phyloP scores from a whole-genome alignment of 2,113 vertebrate species.

The Cyprinodon variegatus region DNA sequence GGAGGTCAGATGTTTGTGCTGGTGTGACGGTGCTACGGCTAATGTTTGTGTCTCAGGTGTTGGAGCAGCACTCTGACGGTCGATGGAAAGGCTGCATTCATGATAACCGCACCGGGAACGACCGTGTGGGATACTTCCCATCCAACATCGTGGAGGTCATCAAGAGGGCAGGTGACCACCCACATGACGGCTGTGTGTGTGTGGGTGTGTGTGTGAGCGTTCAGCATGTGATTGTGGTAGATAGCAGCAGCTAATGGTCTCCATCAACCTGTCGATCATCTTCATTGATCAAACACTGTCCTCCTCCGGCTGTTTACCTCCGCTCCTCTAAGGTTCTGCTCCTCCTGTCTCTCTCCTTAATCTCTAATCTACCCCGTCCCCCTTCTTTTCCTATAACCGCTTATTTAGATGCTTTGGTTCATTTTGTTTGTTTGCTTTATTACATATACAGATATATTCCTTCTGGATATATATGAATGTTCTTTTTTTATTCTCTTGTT shows the following conservation, averaged over 20 bases:
- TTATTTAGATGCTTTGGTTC: constrained; percentile 46
- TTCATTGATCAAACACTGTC: constrained; percentile 27
- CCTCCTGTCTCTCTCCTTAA: constrained; percentile 31
- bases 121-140: constrained; percentile 97
- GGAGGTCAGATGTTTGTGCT: not conserved
- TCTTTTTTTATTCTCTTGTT: constrained; percentile 57
- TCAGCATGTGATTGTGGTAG: constrained; percentile 52
- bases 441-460: constrained; percentile 62
- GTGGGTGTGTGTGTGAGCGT: constrained; percentile 35
- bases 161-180: constrained; percentile 93
- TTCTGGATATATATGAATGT: constrained; percentile 69
- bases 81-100: constrained; percentile 99
- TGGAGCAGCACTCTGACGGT: constrained; percentile 96
- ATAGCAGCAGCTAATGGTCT: constrained; percentile 47
- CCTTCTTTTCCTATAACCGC: constrained; percentile 10
- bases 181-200: constrained; percentile 61
- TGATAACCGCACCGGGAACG: constrained; percentile 97
- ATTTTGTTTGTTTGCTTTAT: constrained; percentile 60
- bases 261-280: constrained; percentile 60
- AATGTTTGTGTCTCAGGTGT: constrained; percentile 80
- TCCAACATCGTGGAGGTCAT: constrained; percentile 96
- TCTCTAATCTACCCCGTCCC: not conserved
- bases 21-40: not conserved
- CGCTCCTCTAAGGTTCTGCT: constrained; percentile 21
- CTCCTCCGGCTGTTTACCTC: constrained; percentile 23